Evolutionary conservation across 2,797 vertebrate species (phyloP).

Genomic region (Neopelma chrysocephalum): DNA sequence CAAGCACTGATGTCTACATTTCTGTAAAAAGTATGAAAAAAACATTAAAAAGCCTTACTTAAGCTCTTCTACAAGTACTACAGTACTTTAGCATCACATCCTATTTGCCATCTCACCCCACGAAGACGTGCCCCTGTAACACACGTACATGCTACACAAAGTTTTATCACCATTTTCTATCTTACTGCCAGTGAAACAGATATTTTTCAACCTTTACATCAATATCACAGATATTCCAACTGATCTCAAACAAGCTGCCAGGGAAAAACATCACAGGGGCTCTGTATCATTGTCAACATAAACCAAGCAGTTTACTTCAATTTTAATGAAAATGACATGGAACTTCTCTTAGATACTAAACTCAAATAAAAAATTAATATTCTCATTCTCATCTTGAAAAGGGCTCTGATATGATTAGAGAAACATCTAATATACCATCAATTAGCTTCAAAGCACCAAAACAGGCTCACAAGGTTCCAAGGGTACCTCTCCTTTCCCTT

Average conservation of each 20-base stretch:
- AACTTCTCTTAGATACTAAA: not conserved
- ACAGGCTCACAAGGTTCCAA: not conserved
- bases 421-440: not conserved
- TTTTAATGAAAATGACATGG: not conserved
- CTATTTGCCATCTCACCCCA: not conserved
- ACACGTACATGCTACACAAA: rapidly evolving
- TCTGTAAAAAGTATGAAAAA: not conserved
- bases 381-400: not conserved
- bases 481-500: not conserved
- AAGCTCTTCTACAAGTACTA: not conserved
- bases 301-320: rapidly evolving
- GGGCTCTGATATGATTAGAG: not conserved
- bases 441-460: not conserved
- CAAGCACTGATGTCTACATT: not conserved
- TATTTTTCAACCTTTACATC: not conserved
- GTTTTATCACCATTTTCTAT: not conserved
- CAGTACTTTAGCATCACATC: not conserved
- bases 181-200: rapidly evolving
- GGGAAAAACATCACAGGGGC: not conserved
- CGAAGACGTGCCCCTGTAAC: not conserved
- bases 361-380: not conserved
- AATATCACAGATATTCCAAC: not conserved
- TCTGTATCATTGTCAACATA: not conserved
- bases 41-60: not conserved
- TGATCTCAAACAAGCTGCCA: not conserved